These are phyloP conservation scores for Hesperophylax magnus DNA, from an alignment of 1,140 invertebrate genomes.

Conservation along the genomic window DNA sequence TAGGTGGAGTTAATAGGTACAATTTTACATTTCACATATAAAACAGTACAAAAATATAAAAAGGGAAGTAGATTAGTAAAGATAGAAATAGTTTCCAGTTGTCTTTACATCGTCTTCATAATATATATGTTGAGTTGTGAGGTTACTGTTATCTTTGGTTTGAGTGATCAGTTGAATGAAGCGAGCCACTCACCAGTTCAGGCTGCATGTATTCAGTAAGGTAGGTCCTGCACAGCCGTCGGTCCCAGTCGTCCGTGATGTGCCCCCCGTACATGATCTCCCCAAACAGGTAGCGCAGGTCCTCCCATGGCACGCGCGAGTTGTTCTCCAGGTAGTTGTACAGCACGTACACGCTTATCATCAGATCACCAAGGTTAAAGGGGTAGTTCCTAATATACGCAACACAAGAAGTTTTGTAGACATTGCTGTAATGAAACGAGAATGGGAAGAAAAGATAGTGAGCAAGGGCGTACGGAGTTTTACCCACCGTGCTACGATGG, in stretches of 20 bases:
- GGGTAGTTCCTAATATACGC: slow-evolving; percentile 74
- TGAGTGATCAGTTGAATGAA: too few species aligned
- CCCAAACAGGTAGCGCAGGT: slow-evolving; percentile 93
- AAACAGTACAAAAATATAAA: too few species aligned
- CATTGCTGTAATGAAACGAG: background rate
- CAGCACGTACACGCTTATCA: slow-evolving; percentile 92
- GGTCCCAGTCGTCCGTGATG: slow-evolving; percentile 97
- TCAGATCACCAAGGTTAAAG: slow-evolving; percentile 89
- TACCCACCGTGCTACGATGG: too few species aligned
- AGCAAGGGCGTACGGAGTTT: too few species aligned
- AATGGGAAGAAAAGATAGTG: too few species aligned
- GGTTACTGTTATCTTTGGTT: too few species aligned
- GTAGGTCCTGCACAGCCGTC: slow-evolving; percentile 89
- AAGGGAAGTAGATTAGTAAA: too few species aligned
- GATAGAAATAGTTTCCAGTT: too few species aligned
- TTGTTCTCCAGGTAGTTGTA: slow-evolving; percentile 95
- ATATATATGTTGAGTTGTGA: too few species aligned
- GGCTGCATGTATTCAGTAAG: slow-evolving; percentile 90
- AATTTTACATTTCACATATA: too few species aligned
- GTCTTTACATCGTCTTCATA: too few species aligned
- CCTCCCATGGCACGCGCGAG: slow-evolving; percentile 91
- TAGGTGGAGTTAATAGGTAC: too few species aligned
- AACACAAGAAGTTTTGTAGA: background rate
- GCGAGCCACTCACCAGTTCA: slow-evolving; percentile 74
- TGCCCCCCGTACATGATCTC: slow-evolving; percentile 98